Evolutionary conservation across 2,888 invertebrate genomes (phyloP), one percentile per base, ranked within the genome.

Genomic region (Monopis laevigella): DNA sequence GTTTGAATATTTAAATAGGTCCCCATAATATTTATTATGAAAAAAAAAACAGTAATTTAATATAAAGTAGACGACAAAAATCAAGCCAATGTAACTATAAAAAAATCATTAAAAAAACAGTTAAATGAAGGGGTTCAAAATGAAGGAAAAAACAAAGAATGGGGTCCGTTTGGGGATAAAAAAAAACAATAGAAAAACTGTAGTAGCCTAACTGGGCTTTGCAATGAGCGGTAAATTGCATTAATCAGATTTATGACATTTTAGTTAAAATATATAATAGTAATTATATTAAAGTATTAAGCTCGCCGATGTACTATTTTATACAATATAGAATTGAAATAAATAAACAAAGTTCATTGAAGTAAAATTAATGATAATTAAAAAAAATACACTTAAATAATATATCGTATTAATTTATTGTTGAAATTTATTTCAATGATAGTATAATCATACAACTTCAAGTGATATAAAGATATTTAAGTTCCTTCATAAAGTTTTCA

Each of bases 41-140:
- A 46, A 67, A 53, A 75, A 75, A 36, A 77, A 77, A 74, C 63
- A 54, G 75, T 78, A 78, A 80, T 78, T 77, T 77, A 77, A 78
- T 78, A 78, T 75, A 78, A 78, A 77, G 66, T 72, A 74, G 67
- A 69, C 58, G 70, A 75, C 72, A 70, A 66, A 68, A 77, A 77
- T 71, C 68, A 57, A 52, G 74, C 71, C 64, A 78, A 73, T 74
- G 62, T 57, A 53, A 53, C 45, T 51, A 63, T 57, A 70, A 74
- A 73, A 72, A 70, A 51, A 5, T 7, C 51, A 52, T 39, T 29
- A 54, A 51, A 71, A 72, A 75, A 77, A 71, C 59, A 48, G 44
- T 46, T 47, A 39, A 42, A 46, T 46, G 53, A 56, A 59, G 61
- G 60, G 55, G 67, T 19, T 26, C 6, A 27, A 26, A 64, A 60